phyloP scores from a whole-genome alignment of 2,797 vertebrate species.

The Adelosebastes latens region DNA sequence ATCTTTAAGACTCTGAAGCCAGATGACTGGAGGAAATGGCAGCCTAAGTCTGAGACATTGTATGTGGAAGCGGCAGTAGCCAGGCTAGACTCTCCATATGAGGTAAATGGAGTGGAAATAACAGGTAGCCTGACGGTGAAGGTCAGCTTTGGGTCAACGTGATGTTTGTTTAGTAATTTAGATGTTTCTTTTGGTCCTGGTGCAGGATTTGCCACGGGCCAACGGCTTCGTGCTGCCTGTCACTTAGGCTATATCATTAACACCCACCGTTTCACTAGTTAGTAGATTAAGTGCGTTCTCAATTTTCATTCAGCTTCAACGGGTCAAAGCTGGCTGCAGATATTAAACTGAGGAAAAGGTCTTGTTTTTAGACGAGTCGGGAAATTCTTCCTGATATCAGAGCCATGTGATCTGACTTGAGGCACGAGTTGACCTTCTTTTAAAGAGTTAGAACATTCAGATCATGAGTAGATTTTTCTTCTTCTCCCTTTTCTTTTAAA shows the following conservation, averaged over 20 bases:
- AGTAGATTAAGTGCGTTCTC: background rate
- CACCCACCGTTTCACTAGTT: background rate
- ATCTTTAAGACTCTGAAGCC: background rate
- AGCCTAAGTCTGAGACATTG: background rate
- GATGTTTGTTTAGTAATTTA: conserved; percentile 8
- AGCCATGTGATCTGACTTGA: conserved; percentile 36
- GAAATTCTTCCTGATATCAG: conserved; percentile 19
- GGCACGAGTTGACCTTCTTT: conserved; percentile 23
- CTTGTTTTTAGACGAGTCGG: background rate
- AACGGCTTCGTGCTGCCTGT: background rate
- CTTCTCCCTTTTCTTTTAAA: conserved; percentile 6
- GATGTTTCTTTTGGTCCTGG: background rate
- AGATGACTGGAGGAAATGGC: background rate
- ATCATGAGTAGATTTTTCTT: background rate
- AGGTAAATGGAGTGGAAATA: conserved; percentile 28
- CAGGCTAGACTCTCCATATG: background rate
- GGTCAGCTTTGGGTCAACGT: background rate
- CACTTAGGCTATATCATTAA: background rate
- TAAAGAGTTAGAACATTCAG: conserved; percentile 31
- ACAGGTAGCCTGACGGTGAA: background rate
- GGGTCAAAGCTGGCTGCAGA: background rate
- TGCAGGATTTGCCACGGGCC: background rate
- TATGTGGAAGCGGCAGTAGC: background rate
- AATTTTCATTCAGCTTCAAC: background rate
- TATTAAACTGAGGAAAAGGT: background rate